A percentile compares a stretch with the other conserved stretches of the same genome.
phyloP scores from a whole-genome alignment of 2,888 invertebrate species.

The Cantharis rustica region DNA sequence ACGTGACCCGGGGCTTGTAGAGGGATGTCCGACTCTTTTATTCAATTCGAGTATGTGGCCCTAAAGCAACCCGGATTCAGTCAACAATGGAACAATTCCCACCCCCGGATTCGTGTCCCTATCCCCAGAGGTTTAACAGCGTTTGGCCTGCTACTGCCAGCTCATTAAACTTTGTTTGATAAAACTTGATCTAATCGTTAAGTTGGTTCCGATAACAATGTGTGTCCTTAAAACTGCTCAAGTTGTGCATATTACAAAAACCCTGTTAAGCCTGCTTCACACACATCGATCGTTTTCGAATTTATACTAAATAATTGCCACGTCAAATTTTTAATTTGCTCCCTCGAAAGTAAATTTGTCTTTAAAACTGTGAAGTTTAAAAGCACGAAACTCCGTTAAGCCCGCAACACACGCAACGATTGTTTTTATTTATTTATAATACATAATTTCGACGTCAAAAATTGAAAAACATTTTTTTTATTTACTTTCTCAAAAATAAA shows the following conservation, averaged over 20 bases:
- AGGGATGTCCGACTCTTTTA: constrained; percentile 38
- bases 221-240: constrained; percentile 35
- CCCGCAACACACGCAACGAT: not conserved
- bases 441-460: not conserved
- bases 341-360: not conserved
- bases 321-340: not conserved
- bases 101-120: constrained; percentile 34
- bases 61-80: constrained; percentile 40
- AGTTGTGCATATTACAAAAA: constrained; percentile 8
- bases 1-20: constrained; percentile 36
- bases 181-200: constrained; percentile 44
- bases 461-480: not conserved
- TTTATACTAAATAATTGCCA: not conserved
- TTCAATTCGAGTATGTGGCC: constrained; percentile 37
- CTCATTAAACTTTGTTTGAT: constrained; percentile 48
- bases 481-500: not conserved
- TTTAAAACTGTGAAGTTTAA: not conserved
- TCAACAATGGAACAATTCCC: constrained; percentile 41
- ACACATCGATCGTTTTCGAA: not conserved
- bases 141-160: constrained; percentile 42
- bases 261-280: not conserved
- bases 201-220: constrained; percentile 42
- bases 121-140: constrained; percentile 32
- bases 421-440: not conserved
- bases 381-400: not conserved